Evolutionary conservation across 2,113 vertebrate species (phyloP).

Genomic region (Clarias batrachus): DNA sequence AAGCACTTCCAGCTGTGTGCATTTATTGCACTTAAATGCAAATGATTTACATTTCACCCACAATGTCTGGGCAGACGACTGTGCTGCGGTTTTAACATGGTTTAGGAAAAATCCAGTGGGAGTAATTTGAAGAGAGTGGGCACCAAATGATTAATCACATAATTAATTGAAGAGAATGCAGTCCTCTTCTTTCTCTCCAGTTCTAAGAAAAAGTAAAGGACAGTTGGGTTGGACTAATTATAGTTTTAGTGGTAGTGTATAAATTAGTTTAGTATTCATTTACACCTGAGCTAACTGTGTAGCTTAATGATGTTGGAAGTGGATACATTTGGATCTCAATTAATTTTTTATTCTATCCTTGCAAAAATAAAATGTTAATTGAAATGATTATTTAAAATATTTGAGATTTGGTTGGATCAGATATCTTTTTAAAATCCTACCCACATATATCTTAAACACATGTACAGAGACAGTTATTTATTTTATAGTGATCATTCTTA

Average conservation of each 20-base stretch:
- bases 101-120: slow-evolving; percentile 48
- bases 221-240: slow-evolving; percentile 14
- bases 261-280: slow-evolving; percentile 11
- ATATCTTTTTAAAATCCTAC: background rate
- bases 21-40: slow-evolving; percentile 59
- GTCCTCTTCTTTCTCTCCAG: slow-evolving; percentile 15
- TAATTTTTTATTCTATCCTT: background rate
- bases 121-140: slow-evolving; percentile 51
- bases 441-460: background rate
- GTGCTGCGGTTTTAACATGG: slow-evolving; percentile 42
- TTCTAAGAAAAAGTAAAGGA: slow-evolving; percentile 6
- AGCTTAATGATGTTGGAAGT: background rate
- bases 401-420: background rate
- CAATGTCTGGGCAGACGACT: slow-evolving; percentile 46
- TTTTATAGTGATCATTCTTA: background rate
- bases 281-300: background rate
- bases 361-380: background rate
- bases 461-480: background rate
- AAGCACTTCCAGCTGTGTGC: slow-evolving; percentile 51
- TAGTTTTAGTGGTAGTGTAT: background rate
- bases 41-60: slow-evolving; percentile 56
- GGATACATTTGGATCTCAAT: background rate
- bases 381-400: background rate
- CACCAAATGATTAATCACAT: slow-evolving; percentile 57
- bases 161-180: slow-evolving; percentile 53